These are phyloP conservation scores for Eristalis arbustorum DNA, from an alignment of 2,888 invertebrate genomes.

Conservation along the genomic window DNA sequence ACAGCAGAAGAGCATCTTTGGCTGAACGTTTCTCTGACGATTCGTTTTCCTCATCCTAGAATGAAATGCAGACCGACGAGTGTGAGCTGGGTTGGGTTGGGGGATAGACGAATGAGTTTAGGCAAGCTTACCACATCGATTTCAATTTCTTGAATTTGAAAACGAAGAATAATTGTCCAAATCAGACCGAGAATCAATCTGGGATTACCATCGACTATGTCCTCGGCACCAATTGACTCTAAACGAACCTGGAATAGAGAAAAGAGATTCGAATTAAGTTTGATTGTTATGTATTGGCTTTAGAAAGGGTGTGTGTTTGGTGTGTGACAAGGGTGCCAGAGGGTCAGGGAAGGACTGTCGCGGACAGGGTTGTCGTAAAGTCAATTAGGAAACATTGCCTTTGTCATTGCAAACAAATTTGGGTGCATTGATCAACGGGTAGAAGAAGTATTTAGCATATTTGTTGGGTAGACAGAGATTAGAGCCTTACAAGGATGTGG, in stretches of 20 bases:
- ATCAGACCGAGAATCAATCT: constrained; percentile 97
- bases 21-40: constrained; percentile 99
- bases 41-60: constrained; percentile 95
- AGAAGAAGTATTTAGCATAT: too few species aligned
- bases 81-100: background rate
- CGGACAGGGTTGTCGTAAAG: too few species aligned
- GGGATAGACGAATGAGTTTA: too few species aligned
- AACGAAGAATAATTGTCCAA: constrained; percentile 99
- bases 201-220: constrained; percentile 99
- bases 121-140: constrained; percentile 94
- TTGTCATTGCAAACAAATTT: too few species aligned
- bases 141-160: constrained; percentile 99
- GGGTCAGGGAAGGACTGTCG: too few species aligned
- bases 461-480: too few species aligned
- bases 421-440: too few species aligned
- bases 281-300: background rate
- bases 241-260: constrained; percentile 87
- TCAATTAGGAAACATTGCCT: too few species aligned
- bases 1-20: constrained; percentile 97
- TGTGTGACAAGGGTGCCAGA: background rate
- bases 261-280: background rate
- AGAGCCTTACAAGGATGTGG: too few species aligned
- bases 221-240: constrained; percentile 99
- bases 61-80: constrained; percentile 24
- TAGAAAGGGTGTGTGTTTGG: background rate